Evolutionary conservation across 2,113 vertebrate genomes (phyloP).

Genomic region (Tragelaphus scriptus): DNA sequence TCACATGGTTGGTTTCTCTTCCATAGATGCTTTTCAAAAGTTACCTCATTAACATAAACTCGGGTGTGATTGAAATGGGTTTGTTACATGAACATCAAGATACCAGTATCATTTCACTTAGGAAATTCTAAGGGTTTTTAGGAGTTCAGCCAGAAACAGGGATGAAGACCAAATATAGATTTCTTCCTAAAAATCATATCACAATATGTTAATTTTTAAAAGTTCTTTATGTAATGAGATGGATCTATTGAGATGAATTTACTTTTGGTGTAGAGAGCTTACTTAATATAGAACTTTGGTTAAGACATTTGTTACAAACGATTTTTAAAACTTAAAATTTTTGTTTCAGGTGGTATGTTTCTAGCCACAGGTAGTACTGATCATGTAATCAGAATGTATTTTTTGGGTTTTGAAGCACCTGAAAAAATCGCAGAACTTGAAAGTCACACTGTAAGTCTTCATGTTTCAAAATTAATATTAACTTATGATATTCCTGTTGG

Average conservation of each 20-base stretch:
- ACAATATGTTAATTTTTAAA: background rate
- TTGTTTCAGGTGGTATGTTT: conserved; percentile 93
- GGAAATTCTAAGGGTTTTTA: background rate
- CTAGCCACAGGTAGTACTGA: conserved; percentile 97
- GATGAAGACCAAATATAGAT: background rate
- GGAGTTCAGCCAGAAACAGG: background rate
- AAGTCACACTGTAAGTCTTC: conserved; percentile 90
- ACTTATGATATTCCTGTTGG: background rate
- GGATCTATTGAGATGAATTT: background rate
- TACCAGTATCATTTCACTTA: background rate
- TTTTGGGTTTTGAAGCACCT: conserved; percentile 91
- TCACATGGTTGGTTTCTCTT: background rate
- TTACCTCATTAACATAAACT: background rate
- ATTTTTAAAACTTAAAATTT: conserved; percentile 48
- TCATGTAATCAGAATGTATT: conserved; percentile 97
- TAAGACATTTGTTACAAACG: background rate
- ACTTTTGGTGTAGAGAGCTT: background rate
- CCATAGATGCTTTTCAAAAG: background rate
- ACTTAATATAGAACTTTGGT: background rate
- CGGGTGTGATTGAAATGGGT: background rate
- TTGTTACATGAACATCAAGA: background rate
- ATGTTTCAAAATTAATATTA: conserved; percentile 1
- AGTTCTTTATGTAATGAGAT: background rate
- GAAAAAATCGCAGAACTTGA: conserved; percentile 95
- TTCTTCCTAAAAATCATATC: background rate